Evolutionary conservation across 2,113 vertebrate genomes (phyloP), one percentile per base, ranked within the genome.

Genomic region (Cynopterus brachyotis): DNA sequence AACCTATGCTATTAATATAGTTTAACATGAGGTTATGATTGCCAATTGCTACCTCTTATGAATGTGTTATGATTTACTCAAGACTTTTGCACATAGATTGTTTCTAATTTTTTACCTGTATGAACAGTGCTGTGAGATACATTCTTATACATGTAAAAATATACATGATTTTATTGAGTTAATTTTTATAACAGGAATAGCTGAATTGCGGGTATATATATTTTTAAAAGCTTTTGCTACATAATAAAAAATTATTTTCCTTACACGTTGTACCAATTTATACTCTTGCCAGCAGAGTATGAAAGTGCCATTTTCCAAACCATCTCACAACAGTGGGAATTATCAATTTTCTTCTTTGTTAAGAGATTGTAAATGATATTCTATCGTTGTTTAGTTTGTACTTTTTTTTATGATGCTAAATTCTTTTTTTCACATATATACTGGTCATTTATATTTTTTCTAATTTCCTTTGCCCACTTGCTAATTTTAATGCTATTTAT

Each of bases 131-230:
- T 73, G 19, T 93, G 11, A 50, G 64, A 69, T 85, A 22, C 35
- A 89, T 55, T 6, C 28, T 50, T 45, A 64, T 5, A 50, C 55
- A 53, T n/a, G 32, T 45, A 53, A 78, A 91, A 94, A 86, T 73
- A 40, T 32, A 84, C 20, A 42, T 55, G 37, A 40, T 92, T 91
- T 79, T 53, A 32, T 35, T 72, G 50, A 42, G n/a, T 37, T 80
- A n/a, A 72, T 86, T 92, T 86, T 15, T 85, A 94, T n/a, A 92
- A 82, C 9, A 94, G 69, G 57, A 90, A 94, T 45, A 95, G 40
- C 26, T 30, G 66, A 85, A 37, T 35, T 45, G 50, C 85, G 20
- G 30, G 6, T 75, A 75, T 42, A 53, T 20, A 42, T 64, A 72
- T 62, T 94, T 91, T 96, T 0, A 76, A 89, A 94, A 92, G 28